Evolutionary conservation across 2,888 invertebrate genomes (phyloP), one percentile per base, ranked within the genome.

Genomic region (Rhaphigaster nebulosa): DNA sequence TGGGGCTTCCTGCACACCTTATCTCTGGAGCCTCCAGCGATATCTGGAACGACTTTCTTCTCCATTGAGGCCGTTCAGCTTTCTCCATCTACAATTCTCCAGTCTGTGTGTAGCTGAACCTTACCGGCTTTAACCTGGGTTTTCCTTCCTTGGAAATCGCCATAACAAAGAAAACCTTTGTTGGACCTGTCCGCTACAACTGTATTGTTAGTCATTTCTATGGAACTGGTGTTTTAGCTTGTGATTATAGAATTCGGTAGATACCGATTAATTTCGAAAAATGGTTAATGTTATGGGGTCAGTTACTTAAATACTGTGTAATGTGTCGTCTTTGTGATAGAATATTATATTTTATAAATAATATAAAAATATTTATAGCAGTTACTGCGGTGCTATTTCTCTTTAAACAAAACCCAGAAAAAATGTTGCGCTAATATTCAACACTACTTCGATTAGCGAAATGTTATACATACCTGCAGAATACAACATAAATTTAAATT

Each of bases 11-110:
- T 84, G 84, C 45, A 50, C 84, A 26, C 45, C 84, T 84, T 84
- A 84, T 84, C 84, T 45, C 84, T 50, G 84, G 84, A 84, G 84
- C n/a, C 84, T 84, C 84, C 84, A 84, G 84, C 84, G 84, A 50
- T 84, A 84, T 84, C 84, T 84, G 84, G 84, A 45, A 84, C 84
- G 84, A 84, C 84, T 84, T 84, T 84, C 84, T 84, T 84, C 84
- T 84, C 84, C 84, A 84, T 84, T 84, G 84, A 84, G 84, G 84
- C 84, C 84, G 84, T 84, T 84, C 84, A 84, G 84, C 84, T 84
- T 84, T 84, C 84, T 45, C 84, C 84, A 41, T 84, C 84, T 84
- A 34, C 84, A 45, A 84, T 84, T 84, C 84, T 84, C 84, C 45
- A 20, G 45, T 13, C 84, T 84, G n/a, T 84, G 80, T 45, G 84